These are phyloP conservation scores for Apteryx mantelli DNA, from an alignment of 2,113 vertebrate species.

Conservation along the genomic window DNA sequence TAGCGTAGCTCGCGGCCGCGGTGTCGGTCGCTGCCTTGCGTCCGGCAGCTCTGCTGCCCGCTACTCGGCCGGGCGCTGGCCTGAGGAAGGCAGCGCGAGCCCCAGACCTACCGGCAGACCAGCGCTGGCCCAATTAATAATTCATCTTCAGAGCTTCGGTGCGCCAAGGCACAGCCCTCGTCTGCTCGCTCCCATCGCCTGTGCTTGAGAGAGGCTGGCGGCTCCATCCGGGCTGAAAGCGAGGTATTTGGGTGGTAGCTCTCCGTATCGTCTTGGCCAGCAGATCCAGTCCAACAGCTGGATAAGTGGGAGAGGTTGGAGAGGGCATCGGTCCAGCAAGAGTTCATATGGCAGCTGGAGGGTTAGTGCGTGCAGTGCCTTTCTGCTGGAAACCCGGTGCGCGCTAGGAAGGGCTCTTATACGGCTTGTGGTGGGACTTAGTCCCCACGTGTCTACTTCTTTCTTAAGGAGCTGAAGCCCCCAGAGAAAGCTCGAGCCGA, in stretches of 20 bases:
- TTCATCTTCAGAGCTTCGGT: slow-evolving; percentile 1
- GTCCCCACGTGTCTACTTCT: neutral
- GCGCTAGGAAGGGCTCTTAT: neutral
- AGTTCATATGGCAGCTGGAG: neutral
- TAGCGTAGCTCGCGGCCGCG: neutral
- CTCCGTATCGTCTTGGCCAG: neutral
- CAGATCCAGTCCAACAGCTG: neutral
- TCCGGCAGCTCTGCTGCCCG: neutral
- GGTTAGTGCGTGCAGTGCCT: neutral
- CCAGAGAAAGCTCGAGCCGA: neutral
- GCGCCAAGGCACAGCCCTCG: neutral
- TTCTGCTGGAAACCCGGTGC: neutral
- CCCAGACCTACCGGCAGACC: neutral
- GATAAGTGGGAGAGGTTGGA: neutral
- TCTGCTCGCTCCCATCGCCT: neutral
- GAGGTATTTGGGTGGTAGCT: neutral
- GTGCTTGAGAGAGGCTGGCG: neutral
- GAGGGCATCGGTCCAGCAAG: neutral
- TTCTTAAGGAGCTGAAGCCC: neutral
- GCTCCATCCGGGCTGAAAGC: neutral
- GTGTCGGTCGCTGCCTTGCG: neutral
- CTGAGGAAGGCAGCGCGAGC: neutral
- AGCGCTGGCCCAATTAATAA: neutral
- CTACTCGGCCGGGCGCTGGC: neutral
- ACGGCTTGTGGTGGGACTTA: neutral